Evolutionary conservation across 1,140 invertebrate genomes (phyloP), one percentile per base, ranked within the genome.

Genomic region (Hyles vespertilio): DNA sequence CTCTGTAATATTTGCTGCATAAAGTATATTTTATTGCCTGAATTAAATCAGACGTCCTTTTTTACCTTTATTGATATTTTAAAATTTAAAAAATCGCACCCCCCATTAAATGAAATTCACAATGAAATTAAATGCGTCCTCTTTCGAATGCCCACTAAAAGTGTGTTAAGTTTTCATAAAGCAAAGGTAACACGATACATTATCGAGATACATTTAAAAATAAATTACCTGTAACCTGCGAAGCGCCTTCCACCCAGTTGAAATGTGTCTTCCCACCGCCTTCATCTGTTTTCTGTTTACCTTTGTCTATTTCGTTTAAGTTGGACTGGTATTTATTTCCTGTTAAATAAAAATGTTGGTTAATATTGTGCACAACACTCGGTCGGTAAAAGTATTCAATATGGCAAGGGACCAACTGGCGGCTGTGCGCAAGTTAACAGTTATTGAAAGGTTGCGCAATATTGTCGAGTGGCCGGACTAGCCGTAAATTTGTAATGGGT

Each of bases 391-490:
- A 79, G 75, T 77, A 79, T 87, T 77, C 75, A 84, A 87, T 84
- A 87, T 81, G 67, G 73, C 65, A 73, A 76, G 77, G 72, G 75
- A 63, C 69, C 72, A 69, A 45, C 59, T 61, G 59, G 59, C 62
- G 65, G 70, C 69, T 65, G 69, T 70, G 73, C 72, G 67, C 52
- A 64, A 67, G 70, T 59, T 60, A 65, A 61, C 74, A 78, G 82
- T 84, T 88, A 88, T 88, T 88, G 85, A 86, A 88, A 88, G 86
- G 75, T 86, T 81, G 74, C 74, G 77, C 83, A 86, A 88, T 88
- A 88, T 79, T 84, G 81, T 81, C 79, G 75, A 85, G 79, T 85
- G 72, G 81, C 74, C 72, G 72, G 77, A 65, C 78, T 68, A 69
- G 67, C 73, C 79, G 81, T 88, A 86, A 85, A 86, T 85, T 84